Evolutionary conservation across 2,113 vertebrate genomes (phyloP).

Genomic region (Phyllostomus discolor): DNA sequence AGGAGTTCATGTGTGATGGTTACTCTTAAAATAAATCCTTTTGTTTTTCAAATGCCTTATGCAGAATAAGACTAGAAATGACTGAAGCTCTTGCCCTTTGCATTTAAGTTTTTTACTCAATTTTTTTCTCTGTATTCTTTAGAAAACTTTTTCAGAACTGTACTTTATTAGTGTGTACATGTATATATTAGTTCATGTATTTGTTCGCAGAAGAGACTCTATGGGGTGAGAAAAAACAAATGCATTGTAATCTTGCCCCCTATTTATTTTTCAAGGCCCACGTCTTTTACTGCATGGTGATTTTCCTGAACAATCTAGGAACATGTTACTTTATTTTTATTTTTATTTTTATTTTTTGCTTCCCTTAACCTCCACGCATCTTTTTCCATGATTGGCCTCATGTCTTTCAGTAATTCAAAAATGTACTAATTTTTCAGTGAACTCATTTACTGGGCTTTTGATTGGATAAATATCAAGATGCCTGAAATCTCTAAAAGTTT

Average conservation of each 20-base stretch:
- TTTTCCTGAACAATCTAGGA: not conserved
- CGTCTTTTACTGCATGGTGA: not conserved
- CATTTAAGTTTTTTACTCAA: not conserved
- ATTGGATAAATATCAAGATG: conserved; percentile 21
- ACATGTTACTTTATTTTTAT: not conserved
- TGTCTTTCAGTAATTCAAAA: conserved; percentile 1
- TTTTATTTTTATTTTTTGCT: conserved; percentile 6
- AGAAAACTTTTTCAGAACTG: not conserved
- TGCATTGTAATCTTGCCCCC: not conserved
- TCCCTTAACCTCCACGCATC: conserved; percentile 20
- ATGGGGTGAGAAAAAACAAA: not conserved
- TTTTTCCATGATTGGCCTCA: conserved; percentile 31
- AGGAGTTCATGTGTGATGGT: not conserved
- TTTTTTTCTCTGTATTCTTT: not conserved
- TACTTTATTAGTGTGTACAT: not conserved
- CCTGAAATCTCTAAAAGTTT: not conserved
- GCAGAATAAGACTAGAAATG: not conserved
- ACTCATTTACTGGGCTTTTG: not conserved
- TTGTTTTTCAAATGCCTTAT: not conserved
- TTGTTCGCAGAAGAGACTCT: not conserved
- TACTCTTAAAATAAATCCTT: not conserved
- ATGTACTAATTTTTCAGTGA: not conserved
- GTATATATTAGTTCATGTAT: not conserved
- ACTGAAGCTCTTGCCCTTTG: not conserved
- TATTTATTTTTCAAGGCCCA: not conserved